These are phyloP conservation scores for Diabrotica balteata DNA, from an alignment of 2,888 invertebrate species.

Conservation along the genomic window DNA sequence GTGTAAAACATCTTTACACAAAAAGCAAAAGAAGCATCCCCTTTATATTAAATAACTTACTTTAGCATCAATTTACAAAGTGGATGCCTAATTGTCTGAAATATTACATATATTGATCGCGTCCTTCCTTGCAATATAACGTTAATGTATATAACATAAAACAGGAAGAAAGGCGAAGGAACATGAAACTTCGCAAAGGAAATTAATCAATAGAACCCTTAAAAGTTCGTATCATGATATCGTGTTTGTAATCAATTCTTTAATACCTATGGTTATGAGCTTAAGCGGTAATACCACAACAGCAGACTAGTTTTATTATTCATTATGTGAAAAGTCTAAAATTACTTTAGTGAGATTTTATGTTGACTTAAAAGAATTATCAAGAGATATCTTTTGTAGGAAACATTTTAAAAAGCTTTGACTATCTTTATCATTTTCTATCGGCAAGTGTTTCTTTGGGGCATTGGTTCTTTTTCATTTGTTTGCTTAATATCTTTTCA, in stretches of 20 bases:
- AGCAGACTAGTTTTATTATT: neutral
- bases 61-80: neutral
- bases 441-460: too few relatives aligned
- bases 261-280: slow-evolving; percentile 15
- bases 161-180: slow-evolving; percentile 22
- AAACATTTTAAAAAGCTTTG: too few relatives aligned
- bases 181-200: slow-evolving; percentile 21
- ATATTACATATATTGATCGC: slow-evolving; percentile 1
- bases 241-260: slow-evolving; percentile 22
- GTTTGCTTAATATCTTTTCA: too few relatives aligned
- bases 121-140: neutral
- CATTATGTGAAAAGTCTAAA: too few relatives aligned
- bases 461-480: too few relatives aligned
- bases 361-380: too few relatives aligned
- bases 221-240: slow-evolving; percentile 21
- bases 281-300: slow-evolving; percentile 21
- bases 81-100: slow-evolving; percentile 7
- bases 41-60: too few relatives aligned
- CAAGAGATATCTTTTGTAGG: too few relatives aligned
- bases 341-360: too few relatives aligned
- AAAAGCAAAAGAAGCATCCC: too few relatives aligned
- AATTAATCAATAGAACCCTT: slow-evolving; percentile 25
- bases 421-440: too few relatives aligned
- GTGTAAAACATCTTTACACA: too few relatives aligned
- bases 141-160: neutral